Percentiles rank a stretch among this genome's conserved stretches.
These are phyloP conservation scores for Trachops cirrhosus DNA, from an alignment of 2,797 vertebrate genomes.

Conservation along the genomic window DNA sequence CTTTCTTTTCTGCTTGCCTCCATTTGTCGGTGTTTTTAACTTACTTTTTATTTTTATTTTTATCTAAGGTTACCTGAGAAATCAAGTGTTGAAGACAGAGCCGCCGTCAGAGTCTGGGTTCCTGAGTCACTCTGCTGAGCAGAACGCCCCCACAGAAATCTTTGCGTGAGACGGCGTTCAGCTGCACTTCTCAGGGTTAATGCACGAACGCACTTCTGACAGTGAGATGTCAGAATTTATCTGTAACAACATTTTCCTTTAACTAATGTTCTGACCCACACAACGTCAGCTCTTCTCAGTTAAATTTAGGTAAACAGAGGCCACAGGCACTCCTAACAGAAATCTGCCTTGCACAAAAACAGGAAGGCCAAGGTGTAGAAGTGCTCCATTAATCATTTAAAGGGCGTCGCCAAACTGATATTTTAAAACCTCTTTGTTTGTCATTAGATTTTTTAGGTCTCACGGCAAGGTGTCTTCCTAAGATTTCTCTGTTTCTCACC, in stretches of 20 bases:
- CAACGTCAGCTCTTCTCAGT: neutral
- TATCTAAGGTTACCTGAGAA: neutral
- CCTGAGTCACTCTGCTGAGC: neutral
- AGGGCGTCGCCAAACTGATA: neutral
- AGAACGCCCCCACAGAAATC: neutral
- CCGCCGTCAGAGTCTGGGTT: neutral
- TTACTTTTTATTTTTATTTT: neutral
- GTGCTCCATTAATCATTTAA: neutral
- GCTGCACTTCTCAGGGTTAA: neutral
- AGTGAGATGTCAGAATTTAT: neutral
- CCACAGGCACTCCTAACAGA: neutral
- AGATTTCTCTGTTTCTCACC: neutral
- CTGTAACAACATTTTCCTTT: neutral
- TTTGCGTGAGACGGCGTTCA: neutral
- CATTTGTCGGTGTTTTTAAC: neutral
- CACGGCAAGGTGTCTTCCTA: neutral
- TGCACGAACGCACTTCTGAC: neutral
- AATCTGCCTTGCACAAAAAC: neutral
- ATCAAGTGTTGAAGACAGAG: neutral
- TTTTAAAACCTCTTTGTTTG: neutral
- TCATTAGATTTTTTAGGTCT: neutral
- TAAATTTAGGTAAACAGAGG: neutral
- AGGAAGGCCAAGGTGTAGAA: neutral
- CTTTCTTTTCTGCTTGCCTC: neutral
- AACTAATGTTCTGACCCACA: neutral